Base-by-base conservation (phyloP, 2,113 vertebrate species). In the Aepyceros melampus region DNA sequence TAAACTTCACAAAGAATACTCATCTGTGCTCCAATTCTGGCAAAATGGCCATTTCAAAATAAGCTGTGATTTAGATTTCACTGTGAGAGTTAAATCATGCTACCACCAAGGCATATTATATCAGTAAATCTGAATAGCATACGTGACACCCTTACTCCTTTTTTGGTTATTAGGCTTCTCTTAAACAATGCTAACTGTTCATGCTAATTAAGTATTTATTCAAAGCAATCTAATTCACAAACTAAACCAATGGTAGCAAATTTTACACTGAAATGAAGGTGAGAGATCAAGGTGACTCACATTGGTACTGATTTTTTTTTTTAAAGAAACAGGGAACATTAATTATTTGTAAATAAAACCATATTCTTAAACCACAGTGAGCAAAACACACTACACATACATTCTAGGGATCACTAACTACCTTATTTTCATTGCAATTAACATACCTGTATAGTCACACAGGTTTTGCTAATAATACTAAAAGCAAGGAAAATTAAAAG, bases 361-460 rank as follows among this genome's bases (percentile, higher is more conserved):
- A 60, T 97, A 98, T 98, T 99, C 98, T 99, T 98, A 99, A 99
- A 99, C 99, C 99, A 99, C 99, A 98, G 98, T 99, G 98, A 99
- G 99, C 99, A 99, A 99, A 99, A 11, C 55, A 96, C 87, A 93
- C 62, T 76, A 43, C 23, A 91, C 17, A 83, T 60, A 21, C 96
- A 98, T 95, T 64, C 83, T 90, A 92, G 27, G 43, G 43, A 94
- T 81, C 53, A 93, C 86, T 89, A 97, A n/a, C 95, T 97, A 96
- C 8, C 23, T 47, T 94, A 60, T 67, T 94, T 6, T 81, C 58
- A 96, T 84, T 84, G 94, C 12, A 94, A 92, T 51, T 87, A 94
- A 92, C 47, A 83, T 1, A 93, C 15, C 45, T 93, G 16, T 89
- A 29, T 21, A 83, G n/a, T 96, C 49, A 96, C 43, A 87, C 40